Evolutionary conservation across 1,140 invertebrate species (phyloP), one percentile per base, ranked within the genome.

Genomic region (Caenorhabditis elegans): DNA sequence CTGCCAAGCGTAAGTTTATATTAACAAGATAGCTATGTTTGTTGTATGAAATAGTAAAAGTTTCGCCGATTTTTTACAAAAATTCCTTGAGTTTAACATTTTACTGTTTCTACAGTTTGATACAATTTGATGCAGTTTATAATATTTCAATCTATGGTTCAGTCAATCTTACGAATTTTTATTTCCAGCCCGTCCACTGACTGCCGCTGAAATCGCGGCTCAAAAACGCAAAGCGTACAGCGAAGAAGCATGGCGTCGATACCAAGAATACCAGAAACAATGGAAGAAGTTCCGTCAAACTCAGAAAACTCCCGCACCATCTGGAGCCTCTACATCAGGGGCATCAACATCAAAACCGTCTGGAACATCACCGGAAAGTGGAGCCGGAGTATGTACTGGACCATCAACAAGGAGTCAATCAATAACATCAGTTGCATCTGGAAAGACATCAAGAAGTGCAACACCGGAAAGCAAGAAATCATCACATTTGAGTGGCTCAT

Each of bases 211-310:
- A 75, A 76, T 86, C 1, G 83, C 78, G 2, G 86, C 80, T 8
- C 82, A 86, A 51, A 86, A 86, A 39, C 47, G 86, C 17, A 80
- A 80, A 85, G 82, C 86, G 17, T 88, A 88, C 82, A 87, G 87
- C 48, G 89, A 88, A 79, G 87, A 88, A 83, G 87, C 87, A 6
- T 88, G 87, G 86, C 55, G 87, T 39, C 84, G 87, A 39, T 88
- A 88, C 78, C 84, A 86, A 77, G 89, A 88, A 79, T 88, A 88
- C 43, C 87, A 88, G 78, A 88, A 88, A 65, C 85, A 85, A 82
- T 85, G 85, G 85, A 82, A 82, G 39, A 85, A 85, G 28, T 85
- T 85, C 80, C 83, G 85, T 26, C 83, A 85, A 47, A 85, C 85
- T 13, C 83, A 84, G 22, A 82, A 82, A 24, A 26, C 80, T 11